These are phyloP conservation scores for Anoplopoma fimbria DNA, from an alignment of 2,113 vertebrate species.

Conservation along the genomic window DNA sequence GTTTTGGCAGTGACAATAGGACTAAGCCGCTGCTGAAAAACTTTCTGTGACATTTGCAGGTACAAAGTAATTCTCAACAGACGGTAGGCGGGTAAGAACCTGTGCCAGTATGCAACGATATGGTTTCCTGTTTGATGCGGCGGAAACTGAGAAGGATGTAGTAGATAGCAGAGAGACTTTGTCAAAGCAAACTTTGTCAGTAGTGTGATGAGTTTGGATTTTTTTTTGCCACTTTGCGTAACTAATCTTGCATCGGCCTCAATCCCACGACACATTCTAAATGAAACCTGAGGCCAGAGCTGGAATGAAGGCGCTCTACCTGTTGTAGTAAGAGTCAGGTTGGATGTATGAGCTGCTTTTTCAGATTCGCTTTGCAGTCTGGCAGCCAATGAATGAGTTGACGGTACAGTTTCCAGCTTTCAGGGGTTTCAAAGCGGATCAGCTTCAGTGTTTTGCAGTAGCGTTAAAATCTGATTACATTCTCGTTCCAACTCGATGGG, in stretches of 20 bases:
- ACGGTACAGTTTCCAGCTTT: background rate
- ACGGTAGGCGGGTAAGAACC: constrained; percentile 1
- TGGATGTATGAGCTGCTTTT: background rate
- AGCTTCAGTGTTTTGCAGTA: background rate
- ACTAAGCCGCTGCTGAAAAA: constrained; percentile 42
- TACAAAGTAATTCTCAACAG: constrained; percentile 35
- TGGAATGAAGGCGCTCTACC: background rate
- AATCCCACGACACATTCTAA: constrained; percentile 36
- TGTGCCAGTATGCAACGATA: constrained; percentile 3
- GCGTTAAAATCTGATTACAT: background rate
- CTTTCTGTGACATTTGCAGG: constrained; percentile 37
- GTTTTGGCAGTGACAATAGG: constrained; percentile 33
- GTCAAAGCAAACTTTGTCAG: constrained; percentile 32
- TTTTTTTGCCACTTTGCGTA: constrained; percentile 36
- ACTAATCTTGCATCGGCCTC: constrained; percentile 22
- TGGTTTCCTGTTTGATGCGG: constrained; percentile 58
- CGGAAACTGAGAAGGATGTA: background rate
- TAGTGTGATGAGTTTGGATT: constrained; percentile 34
- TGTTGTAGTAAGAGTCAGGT: constrained; percentile 11
- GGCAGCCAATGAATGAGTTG: background rate
- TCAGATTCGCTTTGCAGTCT: background rate
- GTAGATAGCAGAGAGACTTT: constrained; percentile 7
- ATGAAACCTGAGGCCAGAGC: constrained; percentile 3
- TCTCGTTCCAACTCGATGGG: background rate
- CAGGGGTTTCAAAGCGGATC: background rate